phyloP scores from a whole-genome alignment of 1,140 invertebrate genomes.

The Papilio dardanus region DNA sequence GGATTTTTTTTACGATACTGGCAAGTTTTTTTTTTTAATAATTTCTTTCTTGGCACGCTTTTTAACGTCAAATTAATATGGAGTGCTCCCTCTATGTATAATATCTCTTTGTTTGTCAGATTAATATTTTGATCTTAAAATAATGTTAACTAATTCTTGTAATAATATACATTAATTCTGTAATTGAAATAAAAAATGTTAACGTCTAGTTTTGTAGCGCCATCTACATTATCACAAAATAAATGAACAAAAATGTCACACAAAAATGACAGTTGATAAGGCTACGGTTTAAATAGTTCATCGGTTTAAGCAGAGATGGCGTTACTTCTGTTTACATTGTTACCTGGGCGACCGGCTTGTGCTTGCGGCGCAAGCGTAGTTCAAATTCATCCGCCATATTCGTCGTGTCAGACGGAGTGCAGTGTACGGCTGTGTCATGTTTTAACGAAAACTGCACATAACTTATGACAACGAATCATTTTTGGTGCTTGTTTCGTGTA shows the following conservation, averaged over 20 bases:
- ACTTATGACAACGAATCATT: conserved; percentile 68
- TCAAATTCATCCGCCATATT: conserved; percentile 80
- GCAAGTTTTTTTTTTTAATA: too few relatives aligned
- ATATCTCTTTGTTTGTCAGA: too few relatives aligned
- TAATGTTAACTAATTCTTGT: too few relatives aligned
- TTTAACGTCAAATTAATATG: too few relatives aligned
- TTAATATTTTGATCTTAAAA: too few relatives aligned
- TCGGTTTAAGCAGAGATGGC: conserved; percentile 50
- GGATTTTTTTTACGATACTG: too few relatives aligned
- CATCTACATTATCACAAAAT: not conserved
- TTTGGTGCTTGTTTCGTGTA: conserved; percentile 68
- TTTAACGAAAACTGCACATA: conserved; percentile 77
- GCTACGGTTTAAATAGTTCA: conserved; percentile 39
- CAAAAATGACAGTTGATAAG: not conserved
- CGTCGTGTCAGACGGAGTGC: conserved; percentile 79
- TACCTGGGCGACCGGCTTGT: conserved; percentile 60
- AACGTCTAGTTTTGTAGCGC: not conserved
- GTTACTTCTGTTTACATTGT: conserved; percentile 52
- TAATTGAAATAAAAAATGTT: not conserved
- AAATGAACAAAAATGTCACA: not conserved
- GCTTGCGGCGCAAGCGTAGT: conserved; percentile 75
- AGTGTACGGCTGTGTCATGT: conserved; percentile 78
- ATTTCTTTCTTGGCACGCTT: too few relatives aligned
- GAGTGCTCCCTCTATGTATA: too few relatives aligned
- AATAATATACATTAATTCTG: too few relatives aligned